Conservation (phyloP, 2,797 vertebrate genomes). For the Rhinoraja longicauda region DNA sequence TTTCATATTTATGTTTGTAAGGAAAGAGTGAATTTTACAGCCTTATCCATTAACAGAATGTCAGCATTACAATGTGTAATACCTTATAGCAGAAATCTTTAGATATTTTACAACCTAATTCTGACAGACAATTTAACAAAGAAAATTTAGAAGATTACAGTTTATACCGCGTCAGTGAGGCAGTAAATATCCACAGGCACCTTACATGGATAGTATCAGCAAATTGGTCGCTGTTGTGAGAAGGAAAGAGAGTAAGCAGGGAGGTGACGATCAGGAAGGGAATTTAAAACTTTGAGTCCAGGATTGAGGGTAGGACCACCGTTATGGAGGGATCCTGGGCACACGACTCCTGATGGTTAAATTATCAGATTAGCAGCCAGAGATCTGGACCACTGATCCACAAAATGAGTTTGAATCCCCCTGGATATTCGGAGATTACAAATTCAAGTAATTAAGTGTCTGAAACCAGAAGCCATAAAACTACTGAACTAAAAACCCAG, state of each 20-base stretch:
- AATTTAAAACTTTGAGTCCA: not conserved
- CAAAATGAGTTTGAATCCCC: too few relatives aligned
- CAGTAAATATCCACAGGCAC: not conserved
- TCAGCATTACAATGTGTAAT: not conserved
- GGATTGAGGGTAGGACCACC: not conserved
- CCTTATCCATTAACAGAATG: not conserved
- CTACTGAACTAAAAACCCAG: too few relatives aligned
- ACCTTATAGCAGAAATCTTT: not conserved
- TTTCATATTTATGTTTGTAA: not conserved
- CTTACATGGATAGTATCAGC: too few relatives aligned
- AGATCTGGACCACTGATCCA: too few relatives aligned
- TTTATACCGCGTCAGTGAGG: not conserved
- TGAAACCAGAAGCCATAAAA: too few relatives aligned
- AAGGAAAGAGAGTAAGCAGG: not conserved
- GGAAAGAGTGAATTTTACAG: not conserved
- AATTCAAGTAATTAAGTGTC: too few relatives aligned
- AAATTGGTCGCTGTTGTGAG: not conserved
- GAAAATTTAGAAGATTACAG: not conserved
- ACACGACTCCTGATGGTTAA: too few relatives aligned
- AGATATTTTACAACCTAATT: not conserved
- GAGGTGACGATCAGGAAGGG: too few relatives aligned
- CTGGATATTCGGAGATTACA: too few relatives aligned
- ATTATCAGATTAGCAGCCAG: too few relatives aligned
- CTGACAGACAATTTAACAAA: not conserved
- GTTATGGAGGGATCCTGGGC: too few relatives aligned